Conservation (phyloP, 2,113 vertebrate species). For the Porphyrio hochstetteri region DNA sequence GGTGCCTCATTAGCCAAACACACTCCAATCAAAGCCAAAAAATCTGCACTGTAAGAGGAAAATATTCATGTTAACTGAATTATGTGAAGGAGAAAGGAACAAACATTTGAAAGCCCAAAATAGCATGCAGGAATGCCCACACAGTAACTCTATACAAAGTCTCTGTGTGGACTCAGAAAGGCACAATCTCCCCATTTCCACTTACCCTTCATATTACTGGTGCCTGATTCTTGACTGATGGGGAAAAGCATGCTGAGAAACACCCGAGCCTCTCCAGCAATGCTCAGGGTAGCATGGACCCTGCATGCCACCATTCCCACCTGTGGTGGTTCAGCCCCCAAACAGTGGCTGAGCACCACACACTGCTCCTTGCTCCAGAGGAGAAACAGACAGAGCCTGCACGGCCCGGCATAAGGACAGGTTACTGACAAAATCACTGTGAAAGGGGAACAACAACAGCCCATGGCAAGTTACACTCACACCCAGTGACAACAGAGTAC, state of each 20-base stretch:
- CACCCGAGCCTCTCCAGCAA: not conserved
- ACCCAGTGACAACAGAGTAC: no score
- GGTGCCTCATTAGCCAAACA: not conserved
- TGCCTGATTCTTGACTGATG: not conserved
- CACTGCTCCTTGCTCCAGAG: no score
- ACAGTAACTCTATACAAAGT: not conserved
- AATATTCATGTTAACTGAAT: not conserved
- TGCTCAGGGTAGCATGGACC: not conserved
- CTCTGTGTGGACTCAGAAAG: not conserved
- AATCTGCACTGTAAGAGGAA: not conserved
- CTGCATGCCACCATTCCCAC: not conserved
- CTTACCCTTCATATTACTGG: not conserved
- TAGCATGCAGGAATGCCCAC: not conserved
- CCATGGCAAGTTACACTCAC: no score
- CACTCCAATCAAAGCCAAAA: not conserved
- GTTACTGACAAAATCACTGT: no score
- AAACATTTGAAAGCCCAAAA: not conserved
- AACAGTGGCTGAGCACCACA: no score
- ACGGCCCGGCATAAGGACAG: no score
- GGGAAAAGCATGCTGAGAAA: not conserved
- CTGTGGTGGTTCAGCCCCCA: no score
- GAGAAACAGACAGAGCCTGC: no score
- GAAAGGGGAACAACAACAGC: no score
- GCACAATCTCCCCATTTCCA: not conserved
- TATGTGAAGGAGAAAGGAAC: not conserved